These are phyloP conservation scores for Coenonympha glycerion DNA, from an alignment of 2,888 invertebrate genomes.

Conservation along the genomic window DNA sequence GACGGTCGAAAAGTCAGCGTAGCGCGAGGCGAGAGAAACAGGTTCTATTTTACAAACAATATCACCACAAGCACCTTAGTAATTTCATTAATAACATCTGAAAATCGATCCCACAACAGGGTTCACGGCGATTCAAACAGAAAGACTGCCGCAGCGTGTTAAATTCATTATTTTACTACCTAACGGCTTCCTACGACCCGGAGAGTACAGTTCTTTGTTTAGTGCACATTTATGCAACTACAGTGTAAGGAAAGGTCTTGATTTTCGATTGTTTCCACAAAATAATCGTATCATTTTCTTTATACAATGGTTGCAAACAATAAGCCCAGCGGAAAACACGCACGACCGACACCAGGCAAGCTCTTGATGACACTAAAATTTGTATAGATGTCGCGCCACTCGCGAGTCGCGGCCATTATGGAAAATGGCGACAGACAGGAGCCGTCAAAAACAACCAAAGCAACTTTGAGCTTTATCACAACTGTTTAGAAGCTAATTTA, in stretches of 20 bases:
- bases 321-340: slow-evolving; percentile 39
- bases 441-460: slow-evolving; percentile 48
- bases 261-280: slow-evolving; percentile 37
- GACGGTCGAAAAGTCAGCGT: slow-evolving; percentile 36
- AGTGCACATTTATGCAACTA: slow-evolving; percentile 35
- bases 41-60: slow-evolving; percentile 51
- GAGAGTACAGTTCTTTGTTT: slow-evolving; percentile 27
- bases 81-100: slow-evolving; percentile 75
- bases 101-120: slow-evolving; percentile 73
- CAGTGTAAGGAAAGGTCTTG: slow-evolving; percentile 31
- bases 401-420: slow-evolving; percentile 59
- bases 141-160: slow-evolving; percentile 63
- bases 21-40: slow-evolving; percentile 42
- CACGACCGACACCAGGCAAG: slow-evolving; percentile 47
- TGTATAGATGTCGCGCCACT: slow-evolving; percentile 64
- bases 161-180: slow-evolving; percentile 67
- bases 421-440: slow-evolving; percentile 64
- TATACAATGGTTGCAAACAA: slow-evolving; percentile 69
- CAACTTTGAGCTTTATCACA: slow-evolving; percentile 32
- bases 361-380: slow-evolving; percentile 68
- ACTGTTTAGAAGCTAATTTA: slow-evolving; percentile 23
- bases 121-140: slow-evolving; percentile 68
- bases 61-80: slow-evolving; percentile 67
- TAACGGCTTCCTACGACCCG: slow-evolving; percentile 37
- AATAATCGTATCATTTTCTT: slow-evolving; percentile 59